Evolutionary conservation across 2,888 invertebrate genomes (phyloP).

Genomic region (Diarsia rubi): DNA sequence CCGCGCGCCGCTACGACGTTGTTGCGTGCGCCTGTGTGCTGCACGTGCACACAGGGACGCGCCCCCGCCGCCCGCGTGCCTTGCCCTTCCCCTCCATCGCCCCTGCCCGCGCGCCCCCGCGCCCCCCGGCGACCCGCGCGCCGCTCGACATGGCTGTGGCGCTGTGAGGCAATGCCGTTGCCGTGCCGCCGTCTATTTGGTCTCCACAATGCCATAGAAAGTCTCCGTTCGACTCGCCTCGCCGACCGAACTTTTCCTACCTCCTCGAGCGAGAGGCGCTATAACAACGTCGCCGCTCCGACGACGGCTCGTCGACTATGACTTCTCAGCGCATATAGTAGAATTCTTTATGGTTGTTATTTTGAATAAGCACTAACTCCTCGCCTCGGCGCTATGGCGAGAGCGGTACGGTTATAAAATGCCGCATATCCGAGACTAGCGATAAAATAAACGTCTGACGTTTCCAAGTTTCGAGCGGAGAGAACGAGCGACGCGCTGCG

Average conservation of each 20-base stretch:
- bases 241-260: slow-evolving; percentile 89
- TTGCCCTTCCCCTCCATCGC: slow-evolving; percentile 62
- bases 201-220: slow-evolving; percentile 91
- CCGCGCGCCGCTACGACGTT: slow-evolving; percentile 85
- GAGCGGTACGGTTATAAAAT: slow-evolving; percentile 86
- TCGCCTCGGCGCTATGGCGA: slow-evolving; percentile 76
- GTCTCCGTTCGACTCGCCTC: slow-evolving; percentile 88
- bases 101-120: slow-evolving; percentile 59
- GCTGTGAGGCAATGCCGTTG: slow-evolving; percentile 89
- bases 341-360: slow-evolving; percentile 84
- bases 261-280: slow-evolving; percentile 81
- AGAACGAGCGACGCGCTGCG: slow-evolving; percentile 89
- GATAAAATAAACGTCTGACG: slow-evolving; percentile 90
- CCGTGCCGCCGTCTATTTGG: slow-evolving; percentile 88
- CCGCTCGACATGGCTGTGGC: slow-evolving; percentile 84
- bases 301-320: slow-evolving; percentile 71
- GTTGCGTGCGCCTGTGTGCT: slow-evolving; percentile 83
- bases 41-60: slow-evolving; percentile 74
- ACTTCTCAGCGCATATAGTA: slow-evolving; percentile 73
- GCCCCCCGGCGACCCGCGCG: slow-evolving; percentile 68
- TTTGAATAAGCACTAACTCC: slow-evolving; percentile 85
- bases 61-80: slow-evolving; percentile 66
- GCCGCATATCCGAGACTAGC: slow-evolving; percentile 85
- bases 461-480: slow-evolving; percentile 89
- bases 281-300: slow-evolving; percentile 77